These are phyloP conservation scores for Marasmarcha lunaedactyla DNA, from an alignment of 2,888 invertebrate species.

Conservation along the genomic window DNA sequence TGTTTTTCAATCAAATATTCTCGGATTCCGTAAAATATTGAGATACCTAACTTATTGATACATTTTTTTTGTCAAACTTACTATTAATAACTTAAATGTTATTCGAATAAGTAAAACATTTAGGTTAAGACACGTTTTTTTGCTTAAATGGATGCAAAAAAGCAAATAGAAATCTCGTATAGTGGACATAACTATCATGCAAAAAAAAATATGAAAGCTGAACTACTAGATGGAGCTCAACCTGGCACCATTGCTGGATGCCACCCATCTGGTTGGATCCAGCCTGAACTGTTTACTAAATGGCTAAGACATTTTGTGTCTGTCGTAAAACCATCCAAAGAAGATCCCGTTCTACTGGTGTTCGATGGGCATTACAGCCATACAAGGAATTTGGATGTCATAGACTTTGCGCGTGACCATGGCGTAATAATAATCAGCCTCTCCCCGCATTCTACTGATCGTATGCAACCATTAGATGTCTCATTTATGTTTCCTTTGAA, in stretches of 20 bases:
- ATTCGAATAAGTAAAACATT: too few species aligned
- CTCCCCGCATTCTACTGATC: conserved; percentile 21
- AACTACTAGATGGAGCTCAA: conserved; percentile 29
- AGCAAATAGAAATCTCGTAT: too few species aligned
- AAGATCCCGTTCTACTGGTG: conserved; percentile 18
- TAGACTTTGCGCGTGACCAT: conserved; percentile 23
- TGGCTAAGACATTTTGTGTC: conserved; percentile 18
- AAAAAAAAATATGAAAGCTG: conserved; percentile 22
- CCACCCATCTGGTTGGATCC: conserved; percentile 28
- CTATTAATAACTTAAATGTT: too few species aligned
- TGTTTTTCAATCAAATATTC: too few species aligned
- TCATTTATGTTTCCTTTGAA: conserved; percentile 23
- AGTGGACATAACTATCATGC: too few species aligned
- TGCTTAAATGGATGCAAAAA: too few species aligned
- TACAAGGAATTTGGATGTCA: conserved; percentile 13
- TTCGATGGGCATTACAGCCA: conserved; percentile 21
- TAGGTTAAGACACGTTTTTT: too few species aligned
- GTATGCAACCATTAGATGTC: conserved; percentile 27
- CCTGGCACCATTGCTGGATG: conserved; percentile 25
- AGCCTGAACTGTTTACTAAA: conserved; percentile 18
- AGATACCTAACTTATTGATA: too few species aligned
- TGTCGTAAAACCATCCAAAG: conserved; percentile 17
- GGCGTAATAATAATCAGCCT: conserved; percentile 15
- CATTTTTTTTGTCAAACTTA: too few species aligned
- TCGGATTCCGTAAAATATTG: too few species aligned